Conservation (phyloP, 2,113 vertebrate species). For the Rhombomys opimus region DNA sequence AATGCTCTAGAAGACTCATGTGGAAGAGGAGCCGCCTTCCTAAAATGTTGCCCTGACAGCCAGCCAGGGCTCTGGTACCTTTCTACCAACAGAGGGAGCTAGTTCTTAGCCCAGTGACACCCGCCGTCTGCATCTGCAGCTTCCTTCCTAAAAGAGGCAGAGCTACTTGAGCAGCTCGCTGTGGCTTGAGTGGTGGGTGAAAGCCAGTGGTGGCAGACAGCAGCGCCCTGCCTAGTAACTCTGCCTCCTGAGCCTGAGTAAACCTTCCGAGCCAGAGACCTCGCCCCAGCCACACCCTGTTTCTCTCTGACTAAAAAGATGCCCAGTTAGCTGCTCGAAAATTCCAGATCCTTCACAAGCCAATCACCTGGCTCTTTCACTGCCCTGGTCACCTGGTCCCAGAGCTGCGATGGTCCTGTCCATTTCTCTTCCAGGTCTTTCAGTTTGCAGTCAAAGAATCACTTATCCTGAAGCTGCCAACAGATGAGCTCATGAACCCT, state of each 20-base stretch:
- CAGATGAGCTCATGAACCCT: constrained; percentile 93
- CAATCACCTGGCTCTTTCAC: background rate
- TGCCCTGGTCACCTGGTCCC: background rate
- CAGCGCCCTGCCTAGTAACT: background rate
- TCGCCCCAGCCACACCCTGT: background rate
- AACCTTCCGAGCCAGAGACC: background rate
- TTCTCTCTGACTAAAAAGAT: background rate
- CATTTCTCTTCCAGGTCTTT: constrained; percentile 91
- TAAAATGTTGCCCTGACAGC: background rate
- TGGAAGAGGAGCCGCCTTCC: background rate
- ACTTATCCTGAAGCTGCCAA: constrained; percentile 94
- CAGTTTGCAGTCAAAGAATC: constrained; percentile 98
- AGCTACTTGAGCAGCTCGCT: background rate
- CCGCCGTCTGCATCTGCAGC: background rate
- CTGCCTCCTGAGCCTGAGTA: background rate
- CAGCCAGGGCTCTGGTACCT: background rate
- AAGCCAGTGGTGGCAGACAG: background rate
- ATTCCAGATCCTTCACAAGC: background rate
- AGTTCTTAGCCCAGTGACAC: background rate
- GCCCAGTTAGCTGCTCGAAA: background rate
- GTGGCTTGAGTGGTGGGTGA: background rate
- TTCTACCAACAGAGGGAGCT: constrained; percentile 71
- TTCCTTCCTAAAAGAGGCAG: background rate
- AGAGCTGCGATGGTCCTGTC: background rate
- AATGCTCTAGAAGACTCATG: background rate